Conservation (phyloP, 1,140 invertebrate species). For the Aphelinus certus region DNA sequence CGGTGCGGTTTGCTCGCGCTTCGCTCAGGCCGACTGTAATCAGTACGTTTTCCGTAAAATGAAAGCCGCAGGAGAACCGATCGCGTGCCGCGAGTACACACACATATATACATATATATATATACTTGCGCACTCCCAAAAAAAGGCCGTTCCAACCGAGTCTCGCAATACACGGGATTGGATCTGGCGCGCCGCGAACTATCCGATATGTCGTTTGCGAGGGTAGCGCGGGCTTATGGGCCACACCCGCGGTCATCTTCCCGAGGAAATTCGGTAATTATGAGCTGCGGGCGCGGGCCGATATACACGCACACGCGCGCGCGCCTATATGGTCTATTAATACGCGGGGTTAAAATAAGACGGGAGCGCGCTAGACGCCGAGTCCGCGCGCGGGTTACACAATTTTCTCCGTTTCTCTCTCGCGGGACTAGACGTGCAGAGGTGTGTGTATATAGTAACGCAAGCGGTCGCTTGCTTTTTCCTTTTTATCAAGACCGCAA, state of each 20-base stretch:
- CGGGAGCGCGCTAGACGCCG: conserved; percentile 41
- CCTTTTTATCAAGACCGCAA: neutral
- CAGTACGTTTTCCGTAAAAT: too few relatives aligned
- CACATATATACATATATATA: too few relatives aligned
- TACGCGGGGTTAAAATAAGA: conserved; percentile 54
- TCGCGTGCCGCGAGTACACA: too few relatives aligned
- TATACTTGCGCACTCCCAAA: too few relatives aligned
- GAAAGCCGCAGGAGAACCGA: too few relatives aligned
- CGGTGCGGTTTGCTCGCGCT: too few relatives aligned
- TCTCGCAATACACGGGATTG: neutral
- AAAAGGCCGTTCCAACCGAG: neutral
- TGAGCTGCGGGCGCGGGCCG: conserved; percentile 28
- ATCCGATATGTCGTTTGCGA: too few relatives aligned
- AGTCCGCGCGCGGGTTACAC: neutral
- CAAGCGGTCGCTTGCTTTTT: neutral
- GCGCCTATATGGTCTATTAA: conserved; percentile 46
- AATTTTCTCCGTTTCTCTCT: too few relatives aligned
- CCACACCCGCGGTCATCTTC: conserved; percentile 44
- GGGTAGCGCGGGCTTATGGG: neutral
- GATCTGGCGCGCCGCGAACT: neutral
- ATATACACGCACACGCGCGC: neutral
- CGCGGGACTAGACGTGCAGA: too few relatives aligned
- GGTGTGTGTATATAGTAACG: too few relatives aligned
- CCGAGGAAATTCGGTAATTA: conserved; percentile 43
- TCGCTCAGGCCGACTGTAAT: too few relatives aligned